Conservation (phyloP, 2,113 vertebrate genomes). For the Chaetodon auriga region DNA sequence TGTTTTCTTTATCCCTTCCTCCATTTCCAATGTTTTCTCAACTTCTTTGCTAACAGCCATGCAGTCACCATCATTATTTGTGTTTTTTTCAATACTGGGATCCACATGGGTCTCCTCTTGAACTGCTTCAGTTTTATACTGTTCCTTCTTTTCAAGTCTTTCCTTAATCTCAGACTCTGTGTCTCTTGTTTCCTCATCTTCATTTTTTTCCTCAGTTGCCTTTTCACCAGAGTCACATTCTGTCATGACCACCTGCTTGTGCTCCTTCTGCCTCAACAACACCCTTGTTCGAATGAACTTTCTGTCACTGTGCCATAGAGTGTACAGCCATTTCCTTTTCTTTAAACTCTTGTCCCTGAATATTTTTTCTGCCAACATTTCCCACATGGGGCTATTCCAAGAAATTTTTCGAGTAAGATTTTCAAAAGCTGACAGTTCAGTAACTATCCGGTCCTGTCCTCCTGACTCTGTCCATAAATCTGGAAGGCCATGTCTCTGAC, state of each 20-base stretch:
- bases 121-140: no score
- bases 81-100: no score
- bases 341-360: not conserved
- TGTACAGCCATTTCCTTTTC: not conserved
- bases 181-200: no score
- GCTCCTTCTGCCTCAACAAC: not conserved
- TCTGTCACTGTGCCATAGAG: constrained; percentile 3
- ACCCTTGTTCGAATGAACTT: not conserved
- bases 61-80: no score
- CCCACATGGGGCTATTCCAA: constrained; percentile 5
- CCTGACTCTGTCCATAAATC: constrained; percentile 3
- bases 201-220: not conserved
- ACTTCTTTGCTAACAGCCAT: no score
- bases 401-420: not conserved
- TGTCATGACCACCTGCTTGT: no score
- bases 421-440: not conserved
- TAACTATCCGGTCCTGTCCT: not conserved
- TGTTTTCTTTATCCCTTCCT: no score
- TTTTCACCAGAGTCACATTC: no score
- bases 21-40: no score
- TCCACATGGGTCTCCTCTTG: no score
- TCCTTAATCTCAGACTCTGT: not conserved
- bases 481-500: not conserved
- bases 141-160: not conserved
- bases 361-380: not conserved